These are phyloP conservation scores for Tragelaphus buxtoni DNA, from an alignment of 2,113 vertebrate species.

Conservation along the genomic window DNA sequence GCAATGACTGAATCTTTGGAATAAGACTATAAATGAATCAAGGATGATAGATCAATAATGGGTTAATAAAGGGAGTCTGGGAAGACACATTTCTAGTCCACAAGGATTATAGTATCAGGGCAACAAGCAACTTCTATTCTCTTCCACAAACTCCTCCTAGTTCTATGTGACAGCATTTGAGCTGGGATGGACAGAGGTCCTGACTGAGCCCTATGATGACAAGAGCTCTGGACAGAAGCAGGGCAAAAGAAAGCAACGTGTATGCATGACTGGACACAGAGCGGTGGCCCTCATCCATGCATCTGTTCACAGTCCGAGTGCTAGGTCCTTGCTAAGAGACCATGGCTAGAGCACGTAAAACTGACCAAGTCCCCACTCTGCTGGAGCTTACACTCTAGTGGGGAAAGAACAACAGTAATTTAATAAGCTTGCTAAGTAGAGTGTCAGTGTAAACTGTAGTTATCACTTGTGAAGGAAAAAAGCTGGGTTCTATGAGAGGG, in stretches of 20 bases:
- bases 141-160: not conserved
- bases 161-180: not conserved
- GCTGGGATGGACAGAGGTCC: not conserved
- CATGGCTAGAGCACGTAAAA: not conserved
- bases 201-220: not conserved
- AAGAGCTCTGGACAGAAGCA: not conserved
- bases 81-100: not conserved
- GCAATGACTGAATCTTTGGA: not conserved
- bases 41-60: not conserved
- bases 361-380: not conserved
- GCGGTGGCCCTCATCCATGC: rapidly evolving
- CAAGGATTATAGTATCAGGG: not conserved
- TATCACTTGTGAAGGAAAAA: not conserved
- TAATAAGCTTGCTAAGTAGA: not conserved
- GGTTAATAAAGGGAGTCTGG: not conserved
- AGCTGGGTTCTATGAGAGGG: not conserved
- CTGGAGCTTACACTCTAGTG: not conserved
- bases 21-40: not conserved
- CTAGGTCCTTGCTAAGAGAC: not conserved
- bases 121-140: not conserved
- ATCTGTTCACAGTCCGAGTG: not conserved
- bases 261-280: not conserved
- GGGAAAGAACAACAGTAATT: not conserved
- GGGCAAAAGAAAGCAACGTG: not conserved
- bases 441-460: not conserved